Evolutionary conservation across 1,140 invertebrate species (phyloP).

Genomic region (Bilobella aurantiaca): DNA sequence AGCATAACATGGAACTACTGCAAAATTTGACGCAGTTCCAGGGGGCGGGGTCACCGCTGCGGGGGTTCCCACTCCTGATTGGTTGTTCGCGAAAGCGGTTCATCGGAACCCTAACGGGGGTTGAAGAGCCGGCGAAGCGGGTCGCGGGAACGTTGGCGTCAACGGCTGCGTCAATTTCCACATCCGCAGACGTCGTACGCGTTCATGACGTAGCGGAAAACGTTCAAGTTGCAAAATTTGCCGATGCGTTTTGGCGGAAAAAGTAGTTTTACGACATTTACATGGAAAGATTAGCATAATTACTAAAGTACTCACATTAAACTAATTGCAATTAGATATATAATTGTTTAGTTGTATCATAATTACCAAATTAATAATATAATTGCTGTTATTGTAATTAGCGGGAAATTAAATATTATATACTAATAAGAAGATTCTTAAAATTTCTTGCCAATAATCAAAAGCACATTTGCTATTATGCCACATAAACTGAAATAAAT

Average conservation of each 20-base stretch:
- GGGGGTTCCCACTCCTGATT: background rate
- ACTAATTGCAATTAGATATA: too few relatives aligned
- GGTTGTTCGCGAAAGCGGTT: background rate
- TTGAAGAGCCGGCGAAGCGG: background rate
- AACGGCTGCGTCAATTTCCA: background rate
- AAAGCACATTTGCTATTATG: too few relatives aligned
- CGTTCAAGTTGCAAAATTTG: background rate
- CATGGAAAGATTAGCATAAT: too few relatives aligned
- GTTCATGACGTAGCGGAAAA: slow-evolving; percentile 1
- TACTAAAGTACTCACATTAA: too few relatives aligned
- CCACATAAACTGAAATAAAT: too few relatives aligned
- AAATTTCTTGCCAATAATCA: too few relatives aligned
- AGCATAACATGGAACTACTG: background rate
- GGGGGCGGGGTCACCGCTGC: background rate
- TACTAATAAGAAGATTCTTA: too few relatives aligned
- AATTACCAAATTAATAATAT: too few relatives aligned
- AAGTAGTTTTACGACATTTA: too few relatives aligned
- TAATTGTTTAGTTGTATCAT: too few relatives aligned
- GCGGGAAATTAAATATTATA: too few relatives aligned
- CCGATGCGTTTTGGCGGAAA: background rate
- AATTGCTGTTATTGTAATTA: too few relatives aligned
- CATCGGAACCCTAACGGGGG: background rate
- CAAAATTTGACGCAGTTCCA: background rate
- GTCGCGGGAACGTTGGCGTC: background rate
- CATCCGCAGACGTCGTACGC: background rate